Evolutionary conservation across 2,888 invertebrate species (phyloP), one percentile per base, ranked within the genome.

Genomic region (Petrophora chlorosata): DNA sequence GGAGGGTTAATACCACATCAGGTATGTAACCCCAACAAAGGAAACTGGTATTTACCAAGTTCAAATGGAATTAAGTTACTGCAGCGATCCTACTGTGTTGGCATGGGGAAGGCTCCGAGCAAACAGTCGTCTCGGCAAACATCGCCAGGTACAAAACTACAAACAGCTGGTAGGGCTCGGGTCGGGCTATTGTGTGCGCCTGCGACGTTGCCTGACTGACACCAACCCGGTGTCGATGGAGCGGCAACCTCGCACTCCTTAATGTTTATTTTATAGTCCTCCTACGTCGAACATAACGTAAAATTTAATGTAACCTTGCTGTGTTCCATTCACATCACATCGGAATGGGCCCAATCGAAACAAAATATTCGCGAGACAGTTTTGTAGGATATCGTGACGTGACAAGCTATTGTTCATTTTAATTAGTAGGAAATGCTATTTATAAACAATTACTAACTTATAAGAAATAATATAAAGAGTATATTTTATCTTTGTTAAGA

Each of bases 161-260:
- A 73, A 79, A 76, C 85, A 84, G 83, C 79, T 83, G 84, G 75
- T 65, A 56, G 69, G 67, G 56, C 61, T 63, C 58, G 69, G 67
- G 56, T 61, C 63, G 59, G 55, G 45, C 67, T 58, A 73, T 77
- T 79, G 79, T 74, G 72, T 77, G 77, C 75, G 74, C 74, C 61
- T 60, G 77, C 76, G 74, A 67, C 75, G 70, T 53, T 51, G 47
- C 52, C 58, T 36, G 35, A 39, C 30, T 3, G n/a, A n/a, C n/a
- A 9, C 23, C 12, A 34, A 33, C 49, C 39, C 30, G 33, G 10
- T 76, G 70, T 36, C 30, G 33, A 10, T 76, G 70, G 80, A 80
- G 71, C 79, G 84, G 82, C 85, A 85, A 85, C 82, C 73, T 72
- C 79, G 83, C 79, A 46, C 57, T 59, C 62, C 53, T 61, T 61